phyloP scores from a whole-genome alignment of 2,797 vertebrate genomes.

The Cetoscarus ocellatus region DNA sequence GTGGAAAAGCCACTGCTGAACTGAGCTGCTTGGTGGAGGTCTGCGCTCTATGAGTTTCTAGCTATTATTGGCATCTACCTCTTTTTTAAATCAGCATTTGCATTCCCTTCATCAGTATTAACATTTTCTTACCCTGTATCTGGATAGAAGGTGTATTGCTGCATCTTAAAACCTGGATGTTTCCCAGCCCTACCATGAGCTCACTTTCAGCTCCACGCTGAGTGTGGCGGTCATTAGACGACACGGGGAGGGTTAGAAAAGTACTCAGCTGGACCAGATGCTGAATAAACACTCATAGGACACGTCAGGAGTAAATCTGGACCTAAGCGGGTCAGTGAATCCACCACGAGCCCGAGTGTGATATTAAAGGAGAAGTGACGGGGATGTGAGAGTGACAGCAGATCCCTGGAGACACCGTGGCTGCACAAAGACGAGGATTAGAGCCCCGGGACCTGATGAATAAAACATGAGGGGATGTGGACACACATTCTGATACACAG shows the following conservation, averaged over 20 bases:
- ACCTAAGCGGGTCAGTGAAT: conserved; percentile 35
- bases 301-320: neutral
- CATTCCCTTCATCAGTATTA: no score
- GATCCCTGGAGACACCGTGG: conserved; percentile 69
- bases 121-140: no score
- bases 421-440: conserved; percentile 82
- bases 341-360: neutral
- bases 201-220: conserved; percentile 3
- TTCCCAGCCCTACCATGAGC: no score
- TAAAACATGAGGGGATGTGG: conserved; percentile 75
- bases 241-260: neutral
- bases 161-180: no score
- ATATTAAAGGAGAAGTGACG: conserved; percentile 13
- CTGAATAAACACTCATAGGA: neutral
- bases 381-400: conserved; percentile 50
- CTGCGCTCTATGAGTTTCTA: no score
- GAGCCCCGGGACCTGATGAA: conserved; percentile 63
- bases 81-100: no score
- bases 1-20: no score
- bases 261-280: neutral
- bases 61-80: no score
- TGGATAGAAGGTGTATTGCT: no score
- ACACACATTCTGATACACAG: conserved; percentile 77
- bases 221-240: neutral
- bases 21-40: no score